A percentile compares a stretch with the other conserved stretches of the same genome.
These are phyloP conservation scores for Drosophila yooni DNA, from an alignment of 2,888 invertebrate species.

Conservation along the genomic window DNA sequence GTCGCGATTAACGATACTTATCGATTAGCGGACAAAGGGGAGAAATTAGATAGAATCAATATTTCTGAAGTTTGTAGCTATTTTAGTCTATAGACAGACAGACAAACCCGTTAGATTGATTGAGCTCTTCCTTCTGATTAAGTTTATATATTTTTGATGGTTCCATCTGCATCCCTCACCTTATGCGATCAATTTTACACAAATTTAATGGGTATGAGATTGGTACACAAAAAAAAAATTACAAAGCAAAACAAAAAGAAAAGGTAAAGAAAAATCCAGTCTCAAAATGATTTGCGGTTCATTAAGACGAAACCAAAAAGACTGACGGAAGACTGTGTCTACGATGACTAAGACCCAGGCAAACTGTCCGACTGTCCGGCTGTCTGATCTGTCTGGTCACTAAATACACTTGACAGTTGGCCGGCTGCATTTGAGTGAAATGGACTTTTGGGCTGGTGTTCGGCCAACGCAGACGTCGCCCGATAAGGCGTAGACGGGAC, in stretches of 20 bases:
- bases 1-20: background rate
- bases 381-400: conserved; percentile 18
- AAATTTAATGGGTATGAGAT: conserved; percentile 1
- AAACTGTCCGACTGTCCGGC: background rate
- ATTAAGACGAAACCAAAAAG: conserved; percentile 71
- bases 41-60: background rate
- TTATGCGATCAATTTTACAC: background rate
- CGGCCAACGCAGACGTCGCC: conserved; percentile 56
- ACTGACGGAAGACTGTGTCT: conserved; percentile 40
- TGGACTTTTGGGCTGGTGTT: conserved; percentile 48
- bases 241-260: conserved; percentile 29
- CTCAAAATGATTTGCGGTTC: conserved; percentile 82
- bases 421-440: conserved; percentile 46
- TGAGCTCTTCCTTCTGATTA: background rate
- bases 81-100: background rate
- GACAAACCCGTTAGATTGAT: background rate
- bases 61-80: background rate
- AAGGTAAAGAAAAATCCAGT: conserved; percentile 52
- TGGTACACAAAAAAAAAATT: background rate
- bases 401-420: conserved; percentile 63
- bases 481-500: conserved; percentile 48
- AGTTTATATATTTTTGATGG: background rate
- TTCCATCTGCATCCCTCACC: background rate
- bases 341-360: conserved; percentile 65
- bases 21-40: background rate